Evolutionary conservation across 2,888 invertebrate species (phyloP).

Genomic region (Cryptocephalus primarius): DNA sequence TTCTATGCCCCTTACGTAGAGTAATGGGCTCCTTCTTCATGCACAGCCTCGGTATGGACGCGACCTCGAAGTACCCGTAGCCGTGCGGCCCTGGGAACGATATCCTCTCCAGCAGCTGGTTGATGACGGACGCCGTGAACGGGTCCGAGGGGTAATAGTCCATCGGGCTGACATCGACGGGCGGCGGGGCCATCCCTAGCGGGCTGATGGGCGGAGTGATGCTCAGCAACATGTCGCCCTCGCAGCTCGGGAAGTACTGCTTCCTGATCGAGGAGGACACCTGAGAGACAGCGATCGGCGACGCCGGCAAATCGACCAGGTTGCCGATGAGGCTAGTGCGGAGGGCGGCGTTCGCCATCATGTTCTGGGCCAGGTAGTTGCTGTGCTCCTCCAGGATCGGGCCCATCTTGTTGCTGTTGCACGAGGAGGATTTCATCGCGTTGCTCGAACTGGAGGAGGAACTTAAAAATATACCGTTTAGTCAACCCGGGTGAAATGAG

Average conservation of each 20-base stretch:
- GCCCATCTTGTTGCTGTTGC: constrained; percentile 21
- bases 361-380: constrained; percentile 32
- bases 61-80: constrained; percentile 40
- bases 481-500: no score
- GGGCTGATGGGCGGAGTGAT: background rate
- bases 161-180: constrained; percentile 18
- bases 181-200: constrained; percentile 8
- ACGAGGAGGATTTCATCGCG: constrained; percentile 20
- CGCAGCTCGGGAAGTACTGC: no score
- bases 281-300: background rate
- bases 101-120: constrained; percentile 57
- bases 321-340: constrained; percentile 29
- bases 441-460: constrained; percentile 25
- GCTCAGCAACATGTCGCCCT: no score
- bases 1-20: constrained; percentile 14
- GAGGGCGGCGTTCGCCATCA: constrained; percentile 32
- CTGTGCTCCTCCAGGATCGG: constrained; percentile 30
- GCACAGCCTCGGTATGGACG: constrained; percentile 44
- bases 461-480: constrained; percentile 6
- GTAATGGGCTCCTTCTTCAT: constrained; percentile 25
- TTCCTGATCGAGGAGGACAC: background rate
- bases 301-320: constrained; percentile 14
- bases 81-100: constrained; percentile 51
- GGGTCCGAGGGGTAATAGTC: constrained; percentile 55
- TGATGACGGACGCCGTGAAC: constrained; percentile 60